Evolutionary conservation across 2,797 vertebrate genomes (phyloP).

Genomic region (Hydrophis major): DNA sequence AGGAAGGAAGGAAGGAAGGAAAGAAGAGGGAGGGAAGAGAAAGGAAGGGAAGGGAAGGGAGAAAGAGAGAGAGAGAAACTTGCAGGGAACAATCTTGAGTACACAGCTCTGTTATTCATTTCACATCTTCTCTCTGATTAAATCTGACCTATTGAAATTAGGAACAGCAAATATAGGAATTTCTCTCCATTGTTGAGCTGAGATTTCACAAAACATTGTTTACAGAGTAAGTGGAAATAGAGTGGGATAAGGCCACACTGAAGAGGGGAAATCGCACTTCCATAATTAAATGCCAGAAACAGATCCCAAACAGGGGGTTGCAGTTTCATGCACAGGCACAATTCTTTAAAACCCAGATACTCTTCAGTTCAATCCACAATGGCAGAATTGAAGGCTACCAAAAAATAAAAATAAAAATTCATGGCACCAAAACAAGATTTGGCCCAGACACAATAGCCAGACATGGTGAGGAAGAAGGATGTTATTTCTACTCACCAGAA

Average conservation of each 20-base stretch:
- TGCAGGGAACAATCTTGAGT: background rate
- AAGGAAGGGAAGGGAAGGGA: accelerated
- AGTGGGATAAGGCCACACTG: background rate
- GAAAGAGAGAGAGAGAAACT: slow-evolving; percentile 37
- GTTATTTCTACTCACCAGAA: background rate
- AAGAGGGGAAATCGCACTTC: background rate
- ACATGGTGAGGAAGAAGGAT: background rate
- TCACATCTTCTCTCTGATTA: slow-evolving; percentile 50
- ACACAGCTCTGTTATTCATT: slow-evolving; percentile 43
- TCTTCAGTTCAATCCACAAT: background rate
- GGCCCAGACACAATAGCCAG: background rate
- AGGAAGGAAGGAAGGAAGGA: background rate
- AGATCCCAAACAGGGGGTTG: background rate
- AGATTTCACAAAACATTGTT: slow-evolving; percentile 6
- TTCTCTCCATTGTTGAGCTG: slow-evolving; percentile 1
- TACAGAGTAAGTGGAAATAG: background rate
- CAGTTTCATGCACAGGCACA: background rate
- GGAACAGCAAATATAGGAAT: slow-evolving; percentile 6
- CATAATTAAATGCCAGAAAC: background rate
- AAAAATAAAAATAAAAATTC: background rate
- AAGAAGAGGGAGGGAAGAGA: background rate
- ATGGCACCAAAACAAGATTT: background rate
- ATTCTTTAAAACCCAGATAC: background rate
- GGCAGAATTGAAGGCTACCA: background rate
- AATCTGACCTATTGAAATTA: slow-evolving; percentile 56